phyloP scores from a whole-genome alignment of 2,113 vertebrate species.

The Hippocampus guttulatus region DNA sequence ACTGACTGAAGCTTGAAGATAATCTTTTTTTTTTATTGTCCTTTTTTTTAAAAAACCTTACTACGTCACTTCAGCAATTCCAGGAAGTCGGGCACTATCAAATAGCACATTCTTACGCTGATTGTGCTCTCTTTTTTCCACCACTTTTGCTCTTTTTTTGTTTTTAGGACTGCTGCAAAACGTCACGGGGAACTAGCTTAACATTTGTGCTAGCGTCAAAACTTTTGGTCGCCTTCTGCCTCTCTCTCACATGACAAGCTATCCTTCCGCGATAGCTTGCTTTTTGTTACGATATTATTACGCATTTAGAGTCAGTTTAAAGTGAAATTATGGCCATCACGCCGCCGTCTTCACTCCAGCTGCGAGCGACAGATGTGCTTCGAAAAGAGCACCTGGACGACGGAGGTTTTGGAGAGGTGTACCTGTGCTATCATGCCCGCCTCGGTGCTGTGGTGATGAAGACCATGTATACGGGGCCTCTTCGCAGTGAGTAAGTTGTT shows the following conservation, averaged over 20 bases:
- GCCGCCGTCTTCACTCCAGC: slow-evolving; percentile 71
- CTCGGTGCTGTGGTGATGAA: slow-evolving; percentile 87
- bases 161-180: neutral
- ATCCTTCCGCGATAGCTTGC: too few species aligned
- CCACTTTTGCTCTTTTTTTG: neutral
- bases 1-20: slow-evolving; percentile 39
- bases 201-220: neutral
- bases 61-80: slow-evolving; percentile 22
- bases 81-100: slow-evolving; percentile 37
- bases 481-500: slow-evolving; percentile 79
- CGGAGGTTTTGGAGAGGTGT: slow-evolving; percentile 88
- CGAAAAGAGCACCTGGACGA: slow-evolving; percentile 74
- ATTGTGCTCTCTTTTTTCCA: neutral
- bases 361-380: slow-evolving; percentile 80
- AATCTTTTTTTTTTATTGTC: too few species aligned
- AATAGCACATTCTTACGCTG: neutral
- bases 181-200: neutral
- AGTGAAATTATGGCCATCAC: slow-evolving; percentile 61
- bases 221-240: neutral
- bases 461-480: slow-evolving; percentile 85
- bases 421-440: slow-evolving; percentile 80
- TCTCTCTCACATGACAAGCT: neutral
- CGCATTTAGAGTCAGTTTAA: neutral
- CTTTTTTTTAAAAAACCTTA: neutral
- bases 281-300: neutral